phyloP scores from a whole-genome alignment of 2,113 vertebrate species.

The Leptocoma aspasia region DNA sequence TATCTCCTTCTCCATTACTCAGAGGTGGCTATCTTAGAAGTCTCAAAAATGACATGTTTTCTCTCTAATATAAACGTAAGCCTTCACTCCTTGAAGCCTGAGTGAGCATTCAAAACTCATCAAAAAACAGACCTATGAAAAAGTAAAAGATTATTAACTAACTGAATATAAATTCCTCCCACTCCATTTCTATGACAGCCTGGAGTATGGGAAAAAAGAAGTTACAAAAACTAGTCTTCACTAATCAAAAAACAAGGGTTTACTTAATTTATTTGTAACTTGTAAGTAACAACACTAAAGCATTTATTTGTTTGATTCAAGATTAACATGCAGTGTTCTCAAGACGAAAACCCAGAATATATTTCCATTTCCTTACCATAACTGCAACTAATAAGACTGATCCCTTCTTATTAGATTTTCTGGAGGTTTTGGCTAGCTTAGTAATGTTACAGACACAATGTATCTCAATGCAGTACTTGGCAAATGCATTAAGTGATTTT shows the following conservation, averaged over 20 bases:
- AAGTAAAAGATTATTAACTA: not conserved
- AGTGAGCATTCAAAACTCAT: slow-evolving; percentile 55
- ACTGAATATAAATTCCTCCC: not conserved
- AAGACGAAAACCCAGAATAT: not conserved
- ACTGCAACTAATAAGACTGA: not conserved
- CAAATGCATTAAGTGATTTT: not conserved
- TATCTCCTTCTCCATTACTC: slow-evolving; percentile 60
- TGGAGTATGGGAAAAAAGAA: not conserved
- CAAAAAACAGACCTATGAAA: slow-evolving; percentile 19
- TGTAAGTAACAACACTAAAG: not conserved
- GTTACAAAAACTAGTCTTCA: not conserved
- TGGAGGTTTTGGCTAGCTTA: not conserved
- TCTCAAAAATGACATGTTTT: slow-evolving; percentile 42
- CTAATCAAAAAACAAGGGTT: not conserved
- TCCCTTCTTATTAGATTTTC: not conserved
- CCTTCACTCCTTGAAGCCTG: slow-evolving; percentile 4
- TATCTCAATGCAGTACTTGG: not conserved
- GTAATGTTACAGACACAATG: not conserved
- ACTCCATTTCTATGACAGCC: not conserved
- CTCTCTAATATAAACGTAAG: slow-evolving; percentile 45
- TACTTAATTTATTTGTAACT: not conserved
- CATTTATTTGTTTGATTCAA: not conserved
- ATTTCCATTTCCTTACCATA: not conserved
- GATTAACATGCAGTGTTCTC: not conserved
- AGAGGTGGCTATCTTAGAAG: slow-evolving; percentile 51